phyloP scores from a whole-genome alignment of 2,888 invertebrate genomes.

The Beris chalybata region DNA sequence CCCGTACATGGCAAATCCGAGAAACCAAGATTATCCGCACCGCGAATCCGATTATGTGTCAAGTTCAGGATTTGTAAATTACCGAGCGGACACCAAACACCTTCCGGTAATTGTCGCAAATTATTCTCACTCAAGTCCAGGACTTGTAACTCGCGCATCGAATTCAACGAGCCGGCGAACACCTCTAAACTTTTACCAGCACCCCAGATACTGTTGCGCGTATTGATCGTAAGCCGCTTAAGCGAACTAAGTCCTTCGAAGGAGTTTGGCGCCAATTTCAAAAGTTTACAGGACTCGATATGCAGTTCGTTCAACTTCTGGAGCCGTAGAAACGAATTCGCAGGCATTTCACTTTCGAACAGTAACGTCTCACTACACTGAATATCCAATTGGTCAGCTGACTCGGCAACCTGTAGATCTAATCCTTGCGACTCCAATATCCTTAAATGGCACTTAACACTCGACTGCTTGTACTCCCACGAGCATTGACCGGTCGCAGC shows the following conservation, averaged over 20 bases:
- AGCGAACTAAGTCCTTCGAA: conserved; percentile 80
- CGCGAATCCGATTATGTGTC: conserved; percentile 79
- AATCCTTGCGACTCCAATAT: conserved; percentile 49
- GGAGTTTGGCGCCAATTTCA: conserved; percentile 72
- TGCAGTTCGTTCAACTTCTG: conserved; percentile 74
- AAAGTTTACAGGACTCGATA: conserved; percentile 78
- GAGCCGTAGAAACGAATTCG: conserved; percentile 70
- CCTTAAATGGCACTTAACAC: conserved; percentile 54
- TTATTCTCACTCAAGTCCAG: conserved; percentile 84
- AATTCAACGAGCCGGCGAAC: conserved; percentile 70
- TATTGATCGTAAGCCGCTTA: conserved; percentile 75
- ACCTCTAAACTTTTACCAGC: conserved; percentile 75
- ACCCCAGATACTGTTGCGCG: conserved; percentile 80
- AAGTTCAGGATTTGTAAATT: conserved; percentile 82
- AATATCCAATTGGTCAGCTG: conserved; percentile 71
- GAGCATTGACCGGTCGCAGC: conserved; percentile 49
- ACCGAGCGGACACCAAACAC: conserved; percentile 75
- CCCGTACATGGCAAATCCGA: conserved; percentile 53
- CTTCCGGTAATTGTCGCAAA: conserved; percentile 76
- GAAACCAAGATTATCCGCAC: conserved; percentile 76
- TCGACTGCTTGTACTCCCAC: conserved; percentile 55
- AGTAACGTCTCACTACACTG: conserved; percentile 77
- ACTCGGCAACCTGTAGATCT: conserved; percentile 63
- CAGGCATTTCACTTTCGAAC: conserved; percentile 74
- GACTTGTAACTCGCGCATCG: conserved; percentile 76